Conservation (phyloP, 2,113 vertebrate species). For the Anolis carolinensis region DNA sequence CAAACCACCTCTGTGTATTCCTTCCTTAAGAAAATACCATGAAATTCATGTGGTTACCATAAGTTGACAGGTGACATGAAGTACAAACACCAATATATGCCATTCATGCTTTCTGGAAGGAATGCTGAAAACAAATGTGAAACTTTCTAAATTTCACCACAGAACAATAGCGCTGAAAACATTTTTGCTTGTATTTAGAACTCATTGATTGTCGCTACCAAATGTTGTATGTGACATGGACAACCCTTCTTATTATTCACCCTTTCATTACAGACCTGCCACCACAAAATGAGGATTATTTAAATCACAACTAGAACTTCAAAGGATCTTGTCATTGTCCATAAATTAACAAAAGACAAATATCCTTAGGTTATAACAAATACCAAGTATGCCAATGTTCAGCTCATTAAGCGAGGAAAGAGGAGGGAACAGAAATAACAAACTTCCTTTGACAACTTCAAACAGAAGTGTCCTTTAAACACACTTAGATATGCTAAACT, state of each 20-base stretch:
- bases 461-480: slow-evolving; percentile 6
- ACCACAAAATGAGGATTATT: background rate
- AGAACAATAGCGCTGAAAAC: background rate
- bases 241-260: too few species aligned
- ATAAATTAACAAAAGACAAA: background rate
- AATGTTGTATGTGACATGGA: background rate
- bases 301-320: background rate
- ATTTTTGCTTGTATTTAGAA: background rate
- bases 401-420: background rate
- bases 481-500: background rate
- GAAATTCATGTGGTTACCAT: too few species aligned
- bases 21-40: too few species aligned
- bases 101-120: background rate
- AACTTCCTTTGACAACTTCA: slow-evolving; percentile 8
- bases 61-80: too few species aligned
- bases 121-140: background rate
- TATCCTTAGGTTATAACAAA: background rate
- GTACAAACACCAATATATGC: background rate
- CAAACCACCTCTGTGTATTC: too few species aligned
- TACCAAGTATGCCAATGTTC: background rate
- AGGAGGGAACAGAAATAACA: background rate
- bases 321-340: background rate
- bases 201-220: background rate
- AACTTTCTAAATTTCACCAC: background rate
- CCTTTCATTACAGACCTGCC: background rate